Base-by-base conservation (phyloP, 2,888 invertebrate species). In the Euplagia quadripunctaria region DNA sequence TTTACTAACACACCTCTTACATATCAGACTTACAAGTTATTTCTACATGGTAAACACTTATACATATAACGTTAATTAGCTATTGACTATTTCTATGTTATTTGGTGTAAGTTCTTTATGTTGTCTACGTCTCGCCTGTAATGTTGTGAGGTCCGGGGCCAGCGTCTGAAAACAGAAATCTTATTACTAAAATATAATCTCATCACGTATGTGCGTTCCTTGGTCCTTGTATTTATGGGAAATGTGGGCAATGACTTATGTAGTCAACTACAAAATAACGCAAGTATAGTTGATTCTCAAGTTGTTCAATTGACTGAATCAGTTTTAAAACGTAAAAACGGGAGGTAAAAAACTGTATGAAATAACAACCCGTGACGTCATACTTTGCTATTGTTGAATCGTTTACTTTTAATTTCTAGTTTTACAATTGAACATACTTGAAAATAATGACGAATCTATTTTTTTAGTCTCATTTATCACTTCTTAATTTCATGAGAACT, bases 141-240 rank as follows among this genome's bases (percentile, higher is more conserved):
- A 97, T 96, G 65, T 93, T 94, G 86, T 97, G 97, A 14, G 97
- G 97, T 1, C 97, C 97, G 0, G 97, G 96, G 20, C 97, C 97
- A 46, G 91, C 91, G 78, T 96, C 96, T 95, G 92, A 31, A 90
- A 90, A 20, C 16, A 31, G 17, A 61, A 12, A 55, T 55, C 52
- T 31, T n/a, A 55, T 42, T 42, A 68, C 2, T 43, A 46, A 43
- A 11, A 12, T 42, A n/a, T 64, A 3, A 31, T 5, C 31, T 63
- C 63, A 63, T 63, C 31, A 63, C 4, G 31, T 63, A 11, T 11
- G 11, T 31, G 31, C 31, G 31, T 31, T 31, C 31, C 31, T 31
- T 31, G 2, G 31, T 31, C 1, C 31, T 31, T 31, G 31, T 31
- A 31, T 31, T 31, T 31, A 31, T 31, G 31, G 31, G 31, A 31